Evolutionary conservation across 2,113 vertebrate species (phyloP), one percentile per base, ranked within the genome.

Genomic region (Actenoides hombroni): DNA sequence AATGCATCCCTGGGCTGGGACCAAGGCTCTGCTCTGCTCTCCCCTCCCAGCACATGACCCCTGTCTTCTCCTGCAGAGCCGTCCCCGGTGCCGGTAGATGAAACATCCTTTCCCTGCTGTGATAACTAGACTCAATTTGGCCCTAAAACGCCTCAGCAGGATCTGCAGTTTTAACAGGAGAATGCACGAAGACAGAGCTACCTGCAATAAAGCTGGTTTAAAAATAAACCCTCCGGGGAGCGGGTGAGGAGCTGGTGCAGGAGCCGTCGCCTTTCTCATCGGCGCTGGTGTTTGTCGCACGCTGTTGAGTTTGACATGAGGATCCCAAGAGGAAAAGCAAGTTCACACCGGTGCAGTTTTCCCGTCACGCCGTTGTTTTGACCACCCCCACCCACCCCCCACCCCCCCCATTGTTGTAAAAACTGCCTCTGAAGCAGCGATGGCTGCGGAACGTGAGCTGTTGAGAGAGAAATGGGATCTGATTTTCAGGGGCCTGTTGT

Each of bases 51-150:
- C 4, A 9, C 28, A 3, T 37, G 49, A 77, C 21, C 48, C 48
- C 51, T 29, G 13, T 78, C 56, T 61, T 17, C 35, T 46, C 39
- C 88, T 2, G 1, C 3, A 11, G 54, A 94, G 70, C 69, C 69
- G 31, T 57, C 78, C 29, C 33, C 33, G 13, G 0, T 44, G 46
- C 78, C 74, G 60, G 19, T 3, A 57, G 69, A 70, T 78, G 29
- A 67, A 90, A 70, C 48, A 42, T 42, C 64, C 69, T 84, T 79
- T 82, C 60, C 94, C 92, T 90, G 86, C 89, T 88, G 86, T 11
- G 83, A 42, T 92, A 87, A 90, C 39, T 31, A 42, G 56, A 26
- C 91, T 70, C 83, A 57, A 29, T 92, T 92, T 87, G 89, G 39
- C 65, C 75, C 75, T 57, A 61, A 95, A 74, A 6, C 56, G 60